A percentile compares a stretch with the other conserved stretches of the same genome.
Evolutionary conservation across 2,797 vertebrate genomes (phyloP).

Genomic region (Rallus crepitans): DNA sequence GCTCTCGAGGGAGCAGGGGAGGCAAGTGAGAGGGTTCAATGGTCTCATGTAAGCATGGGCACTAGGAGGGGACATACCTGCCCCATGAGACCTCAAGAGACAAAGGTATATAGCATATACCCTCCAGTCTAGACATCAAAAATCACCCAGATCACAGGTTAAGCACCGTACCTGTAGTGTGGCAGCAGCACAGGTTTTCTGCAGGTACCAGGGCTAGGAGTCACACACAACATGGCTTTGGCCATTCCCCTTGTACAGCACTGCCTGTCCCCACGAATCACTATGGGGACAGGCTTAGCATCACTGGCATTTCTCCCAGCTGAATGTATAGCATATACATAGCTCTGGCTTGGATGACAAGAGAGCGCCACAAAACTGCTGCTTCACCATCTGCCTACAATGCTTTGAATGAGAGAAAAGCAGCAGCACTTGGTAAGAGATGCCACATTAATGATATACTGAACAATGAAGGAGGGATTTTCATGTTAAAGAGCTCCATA

Average conservation of each 20-base stretch:
- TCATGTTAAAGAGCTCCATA: neutral
- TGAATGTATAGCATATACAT: neutral
- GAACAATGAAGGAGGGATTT: accelerated
- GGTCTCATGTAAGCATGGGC: neutral
- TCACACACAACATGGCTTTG: neutral
- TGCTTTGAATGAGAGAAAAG: neutral
- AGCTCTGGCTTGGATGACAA: neutral
- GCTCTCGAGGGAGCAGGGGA: neutral
- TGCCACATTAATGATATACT: neutral
- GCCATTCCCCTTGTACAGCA: accelerated
- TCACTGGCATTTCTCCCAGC: neutral
- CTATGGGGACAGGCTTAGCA: neutral
- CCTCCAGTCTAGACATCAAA: neutral
- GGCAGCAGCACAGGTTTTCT: neutral
- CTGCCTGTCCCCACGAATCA: neutral
- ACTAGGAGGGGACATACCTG: neutral
- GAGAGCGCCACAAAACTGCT: neutral
- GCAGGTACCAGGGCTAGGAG: neutral
- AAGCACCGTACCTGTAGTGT: neutral
- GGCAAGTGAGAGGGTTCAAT: accelerated
- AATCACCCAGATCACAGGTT: neutral
- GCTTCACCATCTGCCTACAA: neutral
- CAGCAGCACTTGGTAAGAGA: neutral
- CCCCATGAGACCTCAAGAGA: neutral
- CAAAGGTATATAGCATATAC: neutral